Conservation (phyloP, 92 coral and sea anemone genomes). For the Montipora capitata region DNA sequence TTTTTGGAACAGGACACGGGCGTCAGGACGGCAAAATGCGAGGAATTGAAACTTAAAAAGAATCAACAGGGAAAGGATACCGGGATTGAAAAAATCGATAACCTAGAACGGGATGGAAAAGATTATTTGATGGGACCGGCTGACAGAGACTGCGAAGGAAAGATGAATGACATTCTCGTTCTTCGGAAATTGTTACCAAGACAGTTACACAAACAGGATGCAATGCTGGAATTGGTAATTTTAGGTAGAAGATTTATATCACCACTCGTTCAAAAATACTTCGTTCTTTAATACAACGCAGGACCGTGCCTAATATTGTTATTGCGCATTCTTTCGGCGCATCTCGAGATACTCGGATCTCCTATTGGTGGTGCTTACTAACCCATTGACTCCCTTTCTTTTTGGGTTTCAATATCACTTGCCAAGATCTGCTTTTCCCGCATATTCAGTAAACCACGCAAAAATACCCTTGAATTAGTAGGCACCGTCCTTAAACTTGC, state of each 20-base stretch:
- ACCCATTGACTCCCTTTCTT: too few species aligned
- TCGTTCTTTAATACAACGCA: too few species aligned
- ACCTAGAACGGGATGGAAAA: neutral
- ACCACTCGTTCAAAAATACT: too few species aligned
- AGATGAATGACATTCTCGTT: slow-evolving; percentile 56
- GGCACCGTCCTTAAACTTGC: too few species aligned
- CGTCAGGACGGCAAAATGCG: neutral
- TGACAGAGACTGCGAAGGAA: neutral
- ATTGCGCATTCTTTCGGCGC: too few species aligned
- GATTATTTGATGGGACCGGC: neutral
- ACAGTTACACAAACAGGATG: slow-evolving; percentile 63
- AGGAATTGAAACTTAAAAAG: neutral
- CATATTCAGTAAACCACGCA: too few species aligned
- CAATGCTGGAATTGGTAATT: slow-evolving; percentile 81
- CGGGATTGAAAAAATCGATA: neutral
- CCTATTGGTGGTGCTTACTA: too few species aligned
- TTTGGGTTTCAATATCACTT: too few species aligned
- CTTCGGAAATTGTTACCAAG: slow-evolving; percentile 88
- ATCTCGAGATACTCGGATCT: too few species aligned
- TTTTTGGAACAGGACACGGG: neutral
- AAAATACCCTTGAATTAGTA: too few species aligned
- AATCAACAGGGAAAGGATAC: neutral
- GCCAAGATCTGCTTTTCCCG: too few species aligned
- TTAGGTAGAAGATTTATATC: slow-evolving; percentile 28
- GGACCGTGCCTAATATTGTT: too few species aligned